Evolutionary conservation across 2,797 vertebrate species (phyloP).

Genomic region (Saxicola maurus): DNA sequence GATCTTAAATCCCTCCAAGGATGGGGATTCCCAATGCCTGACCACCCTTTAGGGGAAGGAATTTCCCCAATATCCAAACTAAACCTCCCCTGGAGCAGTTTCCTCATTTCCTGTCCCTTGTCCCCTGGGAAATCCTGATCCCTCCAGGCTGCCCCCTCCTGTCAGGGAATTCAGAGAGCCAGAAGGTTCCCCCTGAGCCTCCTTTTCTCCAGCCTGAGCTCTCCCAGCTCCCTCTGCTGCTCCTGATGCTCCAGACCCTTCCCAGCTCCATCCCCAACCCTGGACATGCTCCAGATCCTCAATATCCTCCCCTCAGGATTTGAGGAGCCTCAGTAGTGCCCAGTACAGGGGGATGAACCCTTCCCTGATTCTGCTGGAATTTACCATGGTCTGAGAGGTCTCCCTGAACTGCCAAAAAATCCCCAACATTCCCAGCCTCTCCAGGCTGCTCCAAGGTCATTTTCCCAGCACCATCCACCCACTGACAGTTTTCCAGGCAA

Average conservation of each 20-base stretch:
- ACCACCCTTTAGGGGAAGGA: fast-evolving
- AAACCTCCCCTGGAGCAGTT: background rate
- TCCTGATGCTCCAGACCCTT: background rate
- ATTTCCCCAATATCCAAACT: background rate
- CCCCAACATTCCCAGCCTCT: background rate
- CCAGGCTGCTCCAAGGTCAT: background rate
- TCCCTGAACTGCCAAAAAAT: background rate
- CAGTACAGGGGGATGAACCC: background rate
- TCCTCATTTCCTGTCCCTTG: fast-evolving
- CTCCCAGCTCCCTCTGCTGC: background rate
- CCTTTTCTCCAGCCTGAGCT: background rate
- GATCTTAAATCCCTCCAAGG: background rate
- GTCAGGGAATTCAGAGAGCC: background rate
- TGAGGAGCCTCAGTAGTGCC: background rate
- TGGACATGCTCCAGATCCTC: background rate
- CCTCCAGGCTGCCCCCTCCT: background rate
- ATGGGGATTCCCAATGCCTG: background rate
- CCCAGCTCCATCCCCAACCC: background rate
- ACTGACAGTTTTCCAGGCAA: background rate
- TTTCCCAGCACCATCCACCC: background rate
- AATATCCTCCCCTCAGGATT: fast-evolving
- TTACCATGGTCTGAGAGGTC: background rate
- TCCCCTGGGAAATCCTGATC: background rate
- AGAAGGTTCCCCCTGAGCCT: background rate
- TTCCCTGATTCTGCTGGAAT: background rate